Evolutionary conservation across 2,113 vertebrate genomes (phyloP), one percentile per base, ranked within the genome.

Genomic region (Acrocephalus arundinaceus): DNA sequence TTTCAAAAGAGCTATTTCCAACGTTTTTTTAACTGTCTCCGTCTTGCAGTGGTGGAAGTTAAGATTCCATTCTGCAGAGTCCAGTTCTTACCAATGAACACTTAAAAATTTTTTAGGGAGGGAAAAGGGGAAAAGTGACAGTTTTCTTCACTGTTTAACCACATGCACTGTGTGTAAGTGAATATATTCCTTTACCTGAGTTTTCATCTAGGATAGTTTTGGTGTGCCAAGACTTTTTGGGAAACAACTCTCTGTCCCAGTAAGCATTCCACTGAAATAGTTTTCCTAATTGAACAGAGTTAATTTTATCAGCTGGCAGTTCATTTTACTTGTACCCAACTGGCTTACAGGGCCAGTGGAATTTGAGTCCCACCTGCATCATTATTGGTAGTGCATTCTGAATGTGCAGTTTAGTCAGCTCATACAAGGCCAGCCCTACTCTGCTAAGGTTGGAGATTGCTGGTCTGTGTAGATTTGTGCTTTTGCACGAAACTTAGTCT

Each of bases 401-500:
- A 87, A 61, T 46, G 90, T 92, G 92, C 93, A 77, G 57, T 96
- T 96, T 92, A 91, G 87, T 96, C 85, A 91, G 46, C 91, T 75
- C 90, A 30, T 91, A 66, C 10, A 46, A 97, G 96, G 92, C 91
- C 88, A 97, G 93, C 95, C 95, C 93, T 94, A 72, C 95, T 93
- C 91, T 96, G 96, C 90, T 96, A 97, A 97, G 97, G 97, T 97
- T 97, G 97, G 97, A 98, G 97, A 97, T 98, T 97, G 95, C 95
- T 98, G 96, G 93, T 97, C 96, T 97, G 55, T 97, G 90, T 97
- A 97, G 95, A 96, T 89, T 87, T 97, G 96, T 98, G 97, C 95
- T 97, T 97, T 98, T 98, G 98, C 96, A 98, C 96, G 85, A 97
- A 97, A 97, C 96, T 81, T 98, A 97, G 95, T 97, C 86, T 97